Evolutionary conservation across 2,797 vertebrate species (phyloP), one percentile per base, ranked within the genome.

Genomic region (Adelosebastes latens): DNA sequence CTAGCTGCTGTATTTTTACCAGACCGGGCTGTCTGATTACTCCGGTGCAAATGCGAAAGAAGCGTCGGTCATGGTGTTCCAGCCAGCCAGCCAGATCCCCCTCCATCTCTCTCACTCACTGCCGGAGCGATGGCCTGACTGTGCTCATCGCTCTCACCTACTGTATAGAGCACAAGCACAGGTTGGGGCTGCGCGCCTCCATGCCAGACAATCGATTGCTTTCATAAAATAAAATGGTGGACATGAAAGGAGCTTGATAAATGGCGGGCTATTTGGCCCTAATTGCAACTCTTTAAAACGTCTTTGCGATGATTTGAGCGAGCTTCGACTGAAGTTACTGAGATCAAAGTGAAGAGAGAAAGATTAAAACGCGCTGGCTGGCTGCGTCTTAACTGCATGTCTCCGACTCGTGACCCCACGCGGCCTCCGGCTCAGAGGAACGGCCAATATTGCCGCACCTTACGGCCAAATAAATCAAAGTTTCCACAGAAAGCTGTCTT

Each of bases 251-350:
- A 83, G 85, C 74, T 87, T 94, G 90, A 95, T 92, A 93, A 95
- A 95, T 90, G 90, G 84, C 39, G 20, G 69, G 90, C 92, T 92
- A 92, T 94, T 92, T 93, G 91, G 88, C 73, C 87, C 86, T 93
- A 94, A 94, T 94, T 94, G 93, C 91, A 85, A 90, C 93, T 90
- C 88, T 94, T 95, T 93, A 94, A 94, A 95, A 93, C 69, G 89
- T 94, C 93, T 92, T 55, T 75, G 86, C 82, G 90, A 93, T 93
- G 93, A 93, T 93, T 93, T 91, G 89, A 94, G 84, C 87, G 46
- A 88, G 91, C 88, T 86, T 92, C 87, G 46, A 89, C 86, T 92
- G 86, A 92, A 93, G 90, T 94, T 91, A 90, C 88, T 72, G 72
- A 88, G 93, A 93, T 94, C 92, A 93, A 94, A 94, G 92, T 58